phyloP scores from a whole-genome alignment of 2,888 invertebrate species.

The Myopa testacea region DNA sequence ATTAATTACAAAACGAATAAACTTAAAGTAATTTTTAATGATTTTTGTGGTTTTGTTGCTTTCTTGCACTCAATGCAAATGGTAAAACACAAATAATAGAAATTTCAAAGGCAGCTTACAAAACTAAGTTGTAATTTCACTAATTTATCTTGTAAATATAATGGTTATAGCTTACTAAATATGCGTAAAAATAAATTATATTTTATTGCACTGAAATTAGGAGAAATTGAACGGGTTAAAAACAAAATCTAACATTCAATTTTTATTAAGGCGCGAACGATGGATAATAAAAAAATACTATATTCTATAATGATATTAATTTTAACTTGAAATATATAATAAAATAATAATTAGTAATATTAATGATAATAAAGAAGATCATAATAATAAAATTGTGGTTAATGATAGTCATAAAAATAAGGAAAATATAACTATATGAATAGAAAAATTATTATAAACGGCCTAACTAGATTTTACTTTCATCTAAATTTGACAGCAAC shows the following conservation, averaged over 20 bases:
- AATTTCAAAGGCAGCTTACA: slow-evolving; percentile 42
- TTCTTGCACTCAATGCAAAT: slow-evolving; percentile 33
- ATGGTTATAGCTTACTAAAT: slow-evolving; percentile 12
- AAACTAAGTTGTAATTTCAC: slow-evolving; percentile 29
- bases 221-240: slow-evolving; percentile 36
- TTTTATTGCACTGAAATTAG: slow-evolving; percentile 50
- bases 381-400: not conserved
- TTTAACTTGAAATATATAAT: not conserved
- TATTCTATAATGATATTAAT: not conserved
- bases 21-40: not conserved
- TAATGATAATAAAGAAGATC: not conserved
- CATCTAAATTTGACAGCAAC: not conserved
- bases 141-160: slow-evolving; percentile 22
- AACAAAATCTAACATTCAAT: slow-evolving; percentile 29
- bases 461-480: not conserved
- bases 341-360: not conserved
- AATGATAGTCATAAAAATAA: not conserved
- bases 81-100: not conserved
- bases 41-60: not conserved
- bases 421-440: not conserved
- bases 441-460: not conserved
- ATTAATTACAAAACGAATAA: not conserved
- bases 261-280: slow-evolving; percentile 35
- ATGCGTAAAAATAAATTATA: slow-evolving; percentile 30
- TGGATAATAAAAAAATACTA: not conserved